Base-by-base conservation (phyloP, 2,797 vertebrate species). In the Ceyx erithaca region DNA sequence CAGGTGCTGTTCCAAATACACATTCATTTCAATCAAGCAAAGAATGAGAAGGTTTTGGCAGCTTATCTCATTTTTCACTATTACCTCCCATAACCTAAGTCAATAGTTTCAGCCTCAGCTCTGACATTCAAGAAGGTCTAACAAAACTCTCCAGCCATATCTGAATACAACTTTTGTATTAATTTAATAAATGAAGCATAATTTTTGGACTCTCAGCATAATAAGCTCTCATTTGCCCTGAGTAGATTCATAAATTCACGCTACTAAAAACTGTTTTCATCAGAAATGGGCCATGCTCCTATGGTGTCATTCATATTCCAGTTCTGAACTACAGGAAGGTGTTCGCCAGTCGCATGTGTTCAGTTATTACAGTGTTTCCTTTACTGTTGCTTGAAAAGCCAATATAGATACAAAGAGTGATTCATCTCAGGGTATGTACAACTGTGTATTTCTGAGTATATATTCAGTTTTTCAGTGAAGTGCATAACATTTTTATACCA, bases 101-200 rank as follows among this genome's bases (percentile, higher is more conserved):
- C 82, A 87, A 10, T 19, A 66, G 48, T 46, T 89, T 64, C 80
- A 84, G 64, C 43, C 59, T 85, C 79, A 71, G 70, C 55, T 90
- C 70, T 92, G 69, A 82, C 46, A 73, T 81, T 86, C 79, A 85
- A 45, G 49, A 89, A 94, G 46, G 20, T 67, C 62, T 90, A 75
- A 46, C 25, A 63, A 84, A 93, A 62, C 55, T 73, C 91, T 69
- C 69, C 70, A 94, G 25, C 28, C 87, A 62, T 63, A 89, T 94
- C 78, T 69, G 77, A 96, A 95, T 48, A 85, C 49, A 83, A 43
- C 80, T 94, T 95, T 92, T 96, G 80, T 85, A 92, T 94, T 97
- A 96, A 96, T 95, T 97, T 97, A 96, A 97, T 97, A 97, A 97
- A 96, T 94, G 93, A 97, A 94, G 90, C 87, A 95, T 96, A 72